Conservation (phyloP, 1,140 invertebrate species). For the Hylaeus volcanicus region DNA sequence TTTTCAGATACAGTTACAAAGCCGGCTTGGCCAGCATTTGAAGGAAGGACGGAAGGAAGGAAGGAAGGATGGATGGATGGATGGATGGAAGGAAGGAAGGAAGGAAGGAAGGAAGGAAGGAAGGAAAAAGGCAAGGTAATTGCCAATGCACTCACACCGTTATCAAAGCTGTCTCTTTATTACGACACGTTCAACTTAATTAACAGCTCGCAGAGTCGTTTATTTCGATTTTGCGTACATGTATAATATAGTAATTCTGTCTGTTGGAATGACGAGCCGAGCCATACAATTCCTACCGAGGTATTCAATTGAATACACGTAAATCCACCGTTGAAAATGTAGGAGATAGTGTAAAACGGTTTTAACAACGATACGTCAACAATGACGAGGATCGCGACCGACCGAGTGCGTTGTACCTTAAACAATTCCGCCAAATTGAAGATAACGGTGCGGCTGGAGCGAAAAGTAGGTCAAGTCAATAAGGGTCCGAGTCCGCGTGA, state of each 20-base stretch:
- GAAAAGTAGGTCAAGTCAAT: slow-evolving; percentile 66
- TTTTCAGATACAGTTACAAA: slow-evolving; percentile 44
- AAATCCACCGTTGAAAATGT: no score
- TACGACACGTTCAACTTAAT: slow-evolving; percentile 1
- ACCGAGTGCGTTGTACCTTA: neutral
- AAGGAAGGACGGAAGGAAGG: slow-evolving; percentile 27
- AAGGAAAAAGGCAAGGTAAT: slow-evolving; percentile 23
- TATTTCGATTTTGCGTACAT: no score
- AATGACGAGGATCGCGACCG: neutral
- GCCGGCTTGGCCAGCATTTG: slow-evolving; percentile 5
- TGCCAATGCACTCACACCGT: slow-evolving; percentile 16
- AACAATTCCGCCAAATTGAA: slow-evolving; percentile 59
- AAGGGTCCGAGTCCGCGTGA: slow-evolving; percentile 50
- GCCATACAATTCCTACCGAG: no score
- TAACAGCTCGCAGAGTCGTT: no score
- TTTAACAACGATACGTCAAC: no score
- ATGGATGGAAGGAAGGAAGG: no score
- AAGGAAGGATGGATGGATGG: no score
- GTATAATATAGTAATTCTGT: no score
- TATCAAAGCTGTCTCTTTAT: slow-evolving; percentile 5
- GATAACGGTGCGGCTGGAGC: slow-evolving; percentile 57
- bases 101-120: neutral
- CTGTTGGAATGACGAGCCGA: no score
- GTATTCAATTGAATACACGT: no score
- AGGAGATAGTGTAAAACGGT: no score